Evolutionary conservation across 2,888 invertebrate genomes (phyloP).

Genomic region (Hyles lineata): DNA sequence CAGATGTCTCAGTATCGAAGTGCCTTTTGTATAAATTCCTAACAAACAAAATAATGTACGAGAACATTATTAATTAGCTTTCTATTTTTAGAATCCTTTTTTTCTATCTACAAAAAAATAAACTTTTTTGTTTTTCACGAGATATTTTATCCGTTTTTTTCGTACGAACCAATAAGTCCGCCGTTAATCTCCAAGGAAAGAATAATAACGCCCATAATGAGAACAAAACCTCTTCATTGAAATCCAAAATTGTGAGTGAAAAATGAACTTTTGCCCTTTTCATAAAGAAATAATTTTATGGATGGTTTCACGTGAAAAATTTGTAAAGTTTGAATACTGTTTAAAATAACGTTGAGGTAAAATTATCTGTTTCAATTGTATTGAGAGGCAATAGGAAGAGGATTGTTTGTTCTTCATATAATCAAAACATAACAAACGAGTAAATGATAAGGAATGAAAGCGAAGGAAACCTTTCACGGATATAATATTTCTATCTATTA

Average conservation of each 20-base stretch:
- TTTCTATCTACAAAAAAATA: too few relatives aligned
- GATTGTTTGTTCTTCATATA: not conserved
- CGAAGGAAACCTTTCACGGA: not conserved
- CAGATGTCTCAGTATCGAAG: too few relatives aligned
- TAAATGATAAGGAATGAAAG: not conserved
- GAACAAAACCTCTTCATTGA: not conserved
- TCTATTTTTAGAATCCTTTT: too few relatives aligned
- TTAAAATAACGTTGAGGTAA: not conserved
- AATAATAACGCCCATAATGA: slow-evolving; percentile 1
- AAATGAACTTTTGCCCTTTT: slow-evolving; percentile 13
- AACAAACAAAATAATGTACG: too few relatives aligned
- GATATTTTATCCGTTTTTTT: not conserved
- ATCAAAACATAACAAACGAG: not conserved
- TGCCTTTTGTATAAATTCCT: too few relatives aligned
- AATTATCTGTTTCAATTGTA: not conserved
- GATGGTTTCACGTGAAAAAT: slow-evolving; percentile 4
- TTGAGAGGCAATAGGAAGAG: not conserved
- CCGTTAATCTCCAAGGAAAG: not conserved
- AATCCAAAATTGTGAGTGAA: not conserved
- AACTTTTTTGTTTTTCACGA: too few relatives aligned
- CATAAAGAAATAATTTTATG: slow-evolving; percentile 8
- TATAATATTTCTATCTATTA: slow-evolving; percentile 12
- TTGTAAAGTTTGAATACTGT: not conserved
- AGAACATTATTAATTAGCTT: too few relatives aligned
- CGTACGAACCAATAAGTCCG: not conserved